phyloP scores from a whole-genome alignment of 2,113 vertebrate genomes.

The Cavia aperea region DNA sequence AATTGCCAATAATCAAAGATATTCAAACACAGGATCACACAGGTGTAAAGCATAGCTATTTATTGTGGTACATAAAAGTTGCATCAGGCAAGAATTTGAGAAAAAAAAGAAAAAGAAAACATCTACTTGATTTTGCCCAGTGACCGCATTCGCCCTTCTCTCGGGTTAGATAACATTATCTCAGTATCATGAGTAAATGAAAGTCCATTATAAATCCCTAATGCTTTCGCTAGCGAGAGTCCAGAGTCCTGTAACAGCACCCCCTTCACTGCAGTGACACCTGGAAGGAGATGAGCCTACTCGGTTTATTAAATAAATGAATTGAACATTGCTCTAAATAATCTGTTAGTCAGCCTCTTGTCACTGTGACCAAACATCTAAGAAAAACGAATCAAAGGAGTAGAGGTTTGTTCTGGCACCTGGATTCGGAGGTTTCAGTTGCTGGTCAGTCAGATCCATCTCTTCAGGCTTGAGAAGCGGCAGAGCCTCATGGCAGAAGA shows the following conservation, averaged over 20 bases:
- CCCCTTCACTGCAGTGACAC: background rate
- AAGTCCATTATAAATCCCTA: no score
- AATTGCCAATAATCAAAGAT: background rate
- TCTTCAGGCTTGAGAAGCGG: background rate
- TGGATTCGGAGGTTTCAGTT: background rate
- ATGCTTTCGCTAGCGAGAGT: accelerated
- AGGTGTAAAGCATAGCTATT: background rate
- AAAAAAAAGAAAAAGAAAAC: background rate
- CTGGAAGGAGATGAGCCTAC: background rate
- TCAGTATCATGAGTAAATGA: accelerated
- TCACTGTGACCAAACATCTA: background rate
- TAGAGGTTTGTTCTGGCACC: background rate
- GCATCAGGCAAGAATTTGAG: background rate
- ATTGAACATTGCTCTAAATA: background rate
- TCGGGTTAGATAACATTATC: background rate
- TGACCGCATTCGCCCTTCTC: background rate
- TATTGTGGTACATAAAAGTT: background rate
- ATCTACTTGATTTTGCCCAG: background rate
- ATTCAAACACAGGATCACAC: background rate
- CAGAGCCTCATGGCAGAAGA: background rate
- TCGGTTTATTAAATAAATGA: background rate
- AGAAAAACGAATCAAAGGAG: background rate
- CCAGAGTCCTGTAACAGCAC: background rate
- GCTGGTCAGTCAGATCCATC: background rate
- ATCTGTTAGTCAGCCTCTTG: background rate